Evolutionary conservation across 2,888 invertebrate species (phyloP).

Genomic region (Plagodis pulveraria): DNA sequence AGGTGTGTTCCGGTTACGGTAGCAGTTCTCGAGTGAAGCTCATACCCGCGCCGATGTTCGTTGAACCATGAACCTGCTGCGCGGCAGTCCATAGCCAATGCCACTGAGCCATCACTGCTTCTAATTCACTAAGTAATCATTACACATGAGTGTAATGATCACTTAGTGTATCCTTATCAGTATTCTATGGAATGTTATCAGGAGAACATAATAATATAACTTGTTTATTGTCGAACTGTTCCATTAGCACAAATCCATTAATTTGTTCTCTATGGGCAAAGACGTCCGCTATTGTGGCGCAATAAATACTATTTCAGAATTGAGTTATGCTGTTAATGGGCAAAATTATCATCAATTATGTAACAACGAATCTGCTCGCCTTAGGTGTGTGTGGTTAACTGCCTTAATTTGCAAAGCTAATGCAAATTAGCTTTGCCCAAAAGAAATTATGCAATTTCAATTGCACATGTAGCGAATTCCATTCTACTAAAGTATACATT

Average conservation of each 20-base stretch:
- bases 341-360: slow-evolving; percentile 13
- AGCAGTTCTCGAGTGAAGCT: too few relatives aligned
- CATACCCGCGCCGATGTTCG: too few relatives aligned
- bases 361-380: background rate
- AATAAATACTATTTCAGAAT: slow-evolving; percentile 12
- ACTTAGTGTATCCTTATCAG: too few relatives aligned
- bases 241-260: slow-evolving; percentile 10
- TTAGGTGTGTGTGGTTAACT: background rate
- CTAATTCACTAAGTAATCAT: too few relatives aligned
- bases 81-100: too few relatives aligned
- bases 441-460: background rate
- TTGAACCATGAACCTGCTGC: too few relatives aligned
- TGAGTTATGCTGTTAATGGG: slow-evolving; percentile 9
- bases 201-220: background rate
- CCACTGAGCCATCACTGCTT: too few relatives aligned
- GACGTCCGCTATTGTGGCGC: slow-evolving; percentile 6
- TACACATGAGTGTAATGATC: too few relatives aligned
- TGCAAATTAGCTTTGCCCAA: background rate
- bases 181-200: background rate
- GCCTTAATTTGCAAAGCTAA: too few relatives aligned
- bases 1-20: too few relatives aligned
- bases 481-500: too few relatives aligned
- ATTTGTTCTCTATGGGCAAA: slow-evolving; percentile 4
- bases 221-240: background rate
- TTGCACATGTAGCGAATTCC: too few relatives aligned